Percentiles rank a stretch among this genome's conserved stretches.
These are phyloP conservation scores for Venusia cambrica DNA, from an alignment of 2,888 invertebrate species.

Conservation along the genomic window DNA sequence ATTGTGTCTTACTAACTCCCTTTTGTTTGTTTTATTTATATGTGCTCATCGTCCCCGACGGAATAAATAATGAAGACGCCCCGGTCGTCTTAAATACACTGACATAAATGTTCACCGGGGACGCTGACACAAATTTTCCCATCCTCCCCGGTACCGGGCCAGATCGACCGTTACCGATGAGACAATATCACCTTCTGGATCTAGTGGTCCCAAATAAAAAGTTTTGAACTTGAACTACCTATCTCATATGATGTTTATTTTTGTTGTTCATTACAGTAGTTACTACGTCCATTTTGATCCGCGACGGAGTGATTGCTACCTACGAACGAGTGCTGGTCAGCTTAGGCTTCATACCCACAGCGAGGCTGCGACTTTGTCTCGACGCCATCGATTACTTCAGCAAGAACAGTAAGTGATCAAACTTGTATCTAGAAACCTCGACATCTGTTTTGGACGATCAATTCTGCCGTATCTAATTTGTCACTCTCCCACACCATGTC, in stretches of 20 bases:
- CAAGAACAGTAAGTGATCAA: slow-evolving; percentile 80
- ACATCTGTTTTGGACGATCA: slow-evolving; percentile 24
- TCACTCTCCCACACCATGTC: slow-evolving; percentile 30
- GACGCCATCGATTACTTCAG: slow-evolving; percentile 86
- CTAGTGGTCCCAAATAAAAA: slow-evolving; percentile 27
- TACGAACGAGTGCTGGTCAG: slow-evolving; percentile 82
- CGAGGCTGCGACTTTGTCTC: slow-evolving; percentile 83
- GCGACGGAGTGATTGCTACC: slow-evolving; percentile 81
- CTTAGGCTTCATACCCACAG: slow-evolving; percentile 82
- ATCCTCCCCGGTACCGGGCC: too few relatives aligned
- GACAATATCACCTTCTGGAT: too few relatives aligned
- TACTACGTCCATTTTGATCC: slow-evolving; percentile 75
- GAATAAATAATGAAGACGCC: too few relatives aligned
- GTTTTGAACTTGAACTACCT: slow-evolving; percentile 9
- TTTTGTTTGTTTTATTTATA: too few relatives aligned
- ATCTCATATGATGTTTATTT: slow-evolving; percentile 18
- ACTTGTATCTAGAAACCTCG: slow-evolving; percentile 21
- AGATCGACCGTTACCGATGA: too few relatives aligned
- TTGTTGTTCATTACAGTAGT: slow-evolving; percentile 54
- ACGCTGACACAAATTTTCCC: too few relatives aligned
- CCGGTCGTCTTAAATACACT: too few relatives aligned
- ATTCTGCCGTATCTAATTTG: slow-evolving; percentile 25
- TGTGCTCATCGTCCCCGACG: too few relatives aligned
- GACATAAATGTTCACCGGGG: too few relatives aligned
- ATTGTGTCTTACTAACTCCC: too few relatives aligned